These are phyloP conservation scores for Crocallis elinguaria DNA, from an alignment of 2,888 invertebrate species.

Conservation along the genomic window DNA sequence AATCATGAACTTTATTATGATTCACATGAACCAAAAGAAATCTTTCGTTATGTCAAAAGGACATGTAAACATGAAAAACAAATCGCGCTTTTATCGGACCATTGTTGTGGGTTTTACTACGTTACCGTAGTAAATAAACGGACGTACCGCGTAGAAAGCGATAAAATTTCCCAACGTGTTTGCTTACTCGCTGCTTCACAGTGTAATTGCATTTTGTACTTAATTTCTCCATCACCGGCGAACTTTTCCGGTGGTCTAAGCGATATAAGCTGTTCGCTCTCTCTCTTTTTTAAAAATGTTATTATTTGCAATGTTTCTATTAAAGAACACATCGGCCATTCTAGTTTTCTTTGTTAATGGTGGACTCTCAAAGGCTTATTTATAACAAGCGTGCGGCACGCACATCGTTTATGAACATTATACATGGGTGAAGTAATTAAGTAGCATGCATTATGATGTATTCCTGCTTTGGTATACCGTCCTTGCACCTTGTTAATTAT, in stretches of 20 bases:
- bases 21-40: background rate
- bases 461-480: constrained; percentile 1
- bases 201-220: constrained; percentile 61
- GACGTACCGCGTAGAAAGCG: constrained; percentile 60
- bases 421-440: constrained; percentile 21
- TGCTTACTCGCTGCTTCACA: constrained; percentile 46
- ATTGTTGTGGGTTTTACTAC: constrained; percentile 46
- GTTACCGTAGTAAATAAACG: constrained; percentile 55
- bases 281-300: constrained; percentile 32
- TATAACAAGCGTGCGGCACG: constrained; percentile 26
- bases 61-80: constrained; percentile 1
- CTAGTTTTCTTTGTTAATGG: constrained; percentile 1
- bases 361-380: background rate
- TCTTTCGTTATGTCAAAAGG: background rate
- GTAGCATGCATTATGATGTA: constrained; percentile 26
- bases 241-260: constrained; percentile 50
- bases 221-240: constrained; percentile 56
- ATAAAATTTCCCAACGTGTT: constrained; percentile 59
- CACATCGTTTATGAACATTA: constrained; percentile 38
- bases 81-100: constrained; percentile 25
- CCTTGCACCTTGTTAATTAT: constrained; percentile 6
- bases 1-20: background rate
- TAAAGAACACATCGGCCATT: constrained; percentile 5
- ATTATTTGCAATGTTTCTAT: background rate
- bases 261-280: constrained; percentile 25